Evolutionary conservation across 2,888 invertebrate species (phyloP), one percentile per base, ranked within the genome.

Genomic region (Patella caerulea): DNA sequence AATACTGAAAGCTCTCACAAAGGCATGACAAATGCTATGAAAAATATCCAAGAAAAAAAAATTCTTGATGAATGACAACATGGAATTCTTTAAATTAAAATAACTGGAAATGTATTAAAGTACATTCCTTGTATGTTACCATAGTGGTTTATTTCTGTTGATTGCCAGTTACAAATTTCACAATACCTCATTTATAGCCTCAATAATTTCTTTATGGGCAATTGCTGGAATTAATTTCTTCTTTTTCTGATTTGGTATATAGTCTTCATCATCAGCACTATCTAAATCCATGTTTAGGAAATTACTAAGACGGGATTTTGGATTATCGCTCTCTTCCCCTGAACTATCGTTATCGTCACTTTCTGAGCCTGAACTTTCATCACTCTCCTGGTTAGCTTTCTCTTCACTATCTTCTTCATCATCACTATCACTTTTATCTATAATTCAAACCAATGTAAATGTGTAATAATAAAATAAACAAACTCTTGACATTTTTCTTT

Each of bases 331-430:
- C 53, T 79, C 76, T 72, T 80, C 81, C 77, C 87, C 86, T 55
- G 93, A 71, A 53, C 78, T 76, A 29, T 72, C 75, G n/a, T 76
- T 75, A 34, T 75, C 74, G 71, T 76, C 80, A 29, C 78, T 80
- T 15, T 70, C 69, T 11, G 70, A 75, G 54, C 53, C 59, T 24
- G 72, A 70, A 19, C 69, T 12, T 1, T 34, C 73, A 74, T 75
- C 72, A 56, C 71, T 54, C 34, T 73, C 83, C 45, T 76, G 73
- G n/a, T 82, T 81, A 59, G 76, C 79, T 65, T 78, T 79, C 19
- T 81, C 79, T n/a, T 84, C 81, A 70, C 84, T 83, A 59, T 75
- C 73, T 19, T 81, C 84, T 92, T 98, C 97, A 91, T 97, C 97
- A 0, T 96, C 97, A 90, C 97, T 97, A 54, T 74, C 74, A 74